phyloP scores from a whole-genome alignment of 2,797 vertebrate species.

The Sarcophilus harrisii region DNA sequence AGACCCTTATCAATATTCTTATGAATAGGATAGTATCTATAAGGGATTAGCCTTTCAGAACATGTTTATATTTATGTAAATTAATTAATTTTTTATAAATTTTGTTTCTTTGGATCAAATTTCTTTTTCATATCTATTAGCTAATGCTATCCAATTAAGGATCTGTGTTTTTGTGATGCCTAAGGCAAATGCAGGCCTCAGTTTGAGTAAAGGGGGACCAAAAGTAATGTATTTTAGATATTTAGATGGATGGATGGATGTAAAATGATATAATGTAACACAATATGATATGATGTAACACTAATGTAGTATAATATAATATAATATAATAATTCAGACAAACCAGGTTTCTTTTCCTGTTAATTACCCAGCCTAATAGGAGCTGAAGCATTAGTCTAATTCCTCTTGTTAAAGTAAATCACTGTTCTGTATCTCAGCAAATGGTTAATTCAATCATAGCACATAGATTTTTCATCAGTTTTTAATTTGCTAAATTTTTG shows the following conservation, averaged over 20 bases:
- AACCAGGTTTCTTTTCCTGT: conserved; percentile 23
- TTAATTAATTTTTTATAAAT: not conserved
- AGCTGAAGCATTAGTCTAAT: conserved; percentile 60
- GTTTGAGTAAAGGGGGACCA: not conserved
- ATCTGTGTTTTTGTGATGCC: not conserved
- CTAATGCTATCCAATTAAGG: not conserved
- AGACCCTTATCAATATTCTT: not conserved
- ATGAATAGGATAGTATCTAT: not conserved
- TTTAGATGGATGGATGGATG: not conserved
- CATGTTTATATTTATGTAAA: not conserved
- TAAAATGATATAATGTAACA: not conserved
- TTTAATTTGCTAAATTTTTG: conserved; percentile 84
- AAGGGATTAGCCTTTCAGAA: not conserved
- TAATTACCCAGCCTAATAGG: conserved; percentile 41
- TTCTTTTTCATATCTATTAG: not conserved
- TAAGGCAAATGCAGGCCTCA: not conserved
- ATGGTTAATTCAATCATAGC: conserved; percentile 80
- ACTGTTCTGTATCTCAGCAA: conserved; percentile 70
- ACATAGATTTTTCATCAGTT: conserved; percentile 79
- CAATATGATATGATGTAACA: not conserved
- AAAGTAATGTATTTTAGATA: not conserved
- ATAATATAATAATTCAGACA: not conserved
- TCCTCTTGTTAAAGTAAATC: conserved; percentile 64
- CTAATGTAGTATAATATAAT: not conserved
- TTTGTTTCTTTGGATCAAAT: not conserved